Evolutionary conservation across 2,888 invertebrate genomes (phyloP).

Genomic region (Sycophila texana): DNA sequence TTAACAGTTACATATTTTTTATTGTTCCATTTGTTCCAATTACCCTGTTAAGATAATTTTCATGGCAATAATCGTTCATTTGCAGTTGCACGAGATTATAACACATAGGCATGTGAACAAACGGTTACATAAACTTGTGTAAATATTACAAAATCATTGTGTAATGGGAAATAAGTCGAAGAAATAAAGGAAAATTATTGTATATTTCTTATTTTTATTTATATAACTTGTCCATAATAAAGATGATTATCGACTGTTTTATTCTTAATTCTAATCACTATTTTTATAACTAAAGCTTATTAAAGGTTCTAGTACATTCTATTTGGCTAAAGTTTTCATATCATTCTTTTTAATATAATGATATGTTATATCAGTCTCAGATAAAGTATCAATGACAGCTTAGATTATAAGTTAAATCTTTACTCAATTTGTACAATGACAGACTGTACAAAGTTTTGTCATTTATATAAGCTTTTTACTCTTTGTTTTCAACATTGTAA

Average conservation of each 20-base stretch:
- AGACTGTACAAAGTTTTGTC: constrained; percentile 40
- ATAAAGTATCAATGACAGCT: constrained; percentile 51
- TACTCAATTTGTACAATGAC: constrained; percentile 39
- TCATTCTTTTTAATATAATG: constrained; percentile 58
- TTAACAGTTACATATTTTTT: constrained; percentile 10
- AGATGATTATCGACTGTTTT: constrained; percentile 8
- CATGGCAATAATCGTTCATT: constrained; percentile 8
- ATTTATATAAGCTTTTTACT: constrained; percentile 37
- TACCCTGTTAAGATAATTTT: constrained; percentile 15
- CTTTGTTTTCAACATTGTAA: constrained; percentile 25
- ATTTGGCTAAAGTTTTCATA: constrained; percentile 55
- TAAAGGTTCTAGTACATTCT: constrained; percentile 30
- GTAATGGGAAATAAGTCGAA: constrained; percentile 47
- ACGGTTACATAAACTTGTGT: constrained; percentile 46
- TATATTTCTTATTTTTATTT: constrained; percentile 37
- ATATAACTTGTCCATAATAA: constrained; percentile 17
- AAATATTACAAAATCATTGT: constrained; percentile 52
- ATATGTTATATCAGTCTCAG: constrained; percentile 67
- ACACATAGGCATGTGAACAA: constrained; percentile 31
- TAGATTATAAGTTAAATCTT: constrained; percentile 34
- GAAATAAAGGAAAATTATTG: constrained; percentile 48
- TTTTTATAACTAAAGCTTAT: constrained; percentile 22
- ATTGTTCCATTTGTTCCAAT: background rate
- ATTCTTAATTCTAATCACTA: constrained; percentile 11
- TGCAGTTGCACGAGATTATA: constrained; percentile 18